A percentile compares a stretch with the other conserved stretches of the same genome.
phyloP scores from a whole-genome alignment of 2,888 invertebrate genomes.

The Scotopteryx bipunctaria region DNA sequence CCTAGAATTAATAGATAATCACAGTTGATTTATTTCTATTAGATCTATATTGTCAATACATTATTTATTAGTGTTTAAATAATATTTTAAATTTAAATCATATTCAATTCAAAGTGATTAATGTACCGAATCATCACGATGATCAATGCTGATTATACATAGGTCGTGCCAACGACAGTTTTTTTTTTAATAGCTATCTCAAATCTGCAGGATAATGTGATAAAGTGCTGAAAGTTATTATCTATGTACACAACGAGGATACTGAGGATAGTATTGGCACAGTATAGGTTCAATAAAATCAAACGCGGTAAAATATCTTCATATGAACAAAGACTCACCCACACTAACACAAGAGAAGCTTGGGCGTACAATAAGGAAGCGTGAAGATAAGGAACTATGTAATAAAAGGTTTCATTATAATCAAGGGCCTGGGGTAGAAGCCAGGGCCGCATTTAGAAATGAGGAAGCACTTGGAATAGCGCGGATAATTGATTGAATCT shows the following conservation, averaged over 20 bases:
- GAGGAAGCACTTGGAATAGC: too few species aligned
- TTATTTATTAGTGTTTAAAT: too few species aligned
- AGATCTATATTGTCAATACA: too few species aligned
- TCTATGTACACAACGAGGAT: constrained; percentile 7
- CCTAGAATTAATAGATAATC: not conserved
- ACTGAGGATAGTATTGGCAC: too few species aligned
- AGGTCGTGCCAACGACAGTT: too few species aligned
- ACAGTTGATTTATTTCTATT: too few species aligned
- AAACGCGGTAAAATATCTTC: constrained; percentile 21
- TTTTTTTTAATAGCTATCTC: not conserved
- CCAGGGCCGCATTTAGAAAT: constrained; percentile 12
- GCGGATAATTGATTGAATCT: too few species aligned
- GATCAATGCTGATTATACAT: too few species aligned
- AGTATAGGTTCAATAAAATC: constrained; percentile 26
- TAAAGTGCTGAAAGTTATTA: constrained; percentile 5
- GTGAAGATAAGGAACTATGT: constrained; percentile 38
- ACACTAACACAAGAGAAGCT: constrained; percentile 30
- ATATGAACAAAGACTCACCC: constrained; percentile 32
- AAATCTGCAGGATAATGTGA: not conserved
- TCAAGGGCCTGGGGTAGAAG: constrained; percentile 41
- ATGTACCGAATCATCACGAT: too few species aligned
- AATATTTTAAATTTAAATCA: too few species aligned
- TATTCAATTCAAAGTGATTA: too few species aligned
- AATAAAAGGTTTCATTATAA: constrained; percentile 57
- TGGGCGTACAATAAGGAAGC: constrained; percentile 34